Evolutionary conservation across 2,888 invertebrate species (phyloP), one percentile per base, ranked within the genome.

Genomic region (Cinara cedri): DNA sequence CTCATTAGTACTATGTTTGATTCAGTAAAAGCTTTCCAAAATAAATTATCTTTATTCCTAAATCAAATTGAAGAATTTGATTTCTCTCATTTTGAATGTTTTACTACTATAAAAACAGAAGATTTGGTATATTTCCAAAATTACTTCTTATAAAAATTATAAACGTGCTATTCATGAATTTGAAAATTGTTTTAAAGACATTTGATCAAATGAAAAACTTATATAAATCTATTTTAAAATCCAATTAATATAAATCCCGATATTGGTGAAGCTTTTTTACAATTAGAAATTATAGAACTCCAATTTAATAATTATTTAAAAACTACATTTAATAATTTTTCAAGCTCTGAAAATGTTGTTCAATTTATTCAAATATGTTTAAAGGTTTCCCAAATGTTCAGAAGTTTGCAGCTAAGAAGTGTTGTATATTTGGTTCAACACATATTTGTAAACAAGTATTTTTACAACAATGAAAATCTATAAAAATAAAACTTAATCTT

Each of bases 381-480:
- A 6, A 49, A 49, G 54, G 54, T 51, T 71, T 72, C 16, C 72
- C 44, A n/a, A n/a, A n/a, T n/a, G n/a, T n/a, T n/a, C n/a, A n/a
- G n/a, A n/a, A n/a, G n/a, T n/a, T n/a, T n/a, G n/a, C n/a, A n/a
- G 55, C 19, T 16, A 60, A 19, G 24, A 62, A 44, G 13, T 42
- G 21, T n/a, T 75, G 24, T 60, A 44, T 75, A 49, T 75, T 75
- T 26, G n/a, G 75, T 60, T 26, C 60, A 55, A 62, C 63, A 46
- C 63, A 75, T 62, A 46, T 44, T 46, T 75, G 65, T 63, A 34
- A 75, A 51, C n/a, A 65, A 62, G 16, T 65, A 60, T 75, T 63
- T 63, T 65, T n/a, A n/a, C 51, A 51, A 63, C 49, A 6, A 63
- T 63, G 54, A 65, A 75, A 62, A 75, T 65, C 34, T 65, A 62